Conservation (phyloP, 2,113 vertebrate species). For the Coregonus clupeaformis region DNA sequence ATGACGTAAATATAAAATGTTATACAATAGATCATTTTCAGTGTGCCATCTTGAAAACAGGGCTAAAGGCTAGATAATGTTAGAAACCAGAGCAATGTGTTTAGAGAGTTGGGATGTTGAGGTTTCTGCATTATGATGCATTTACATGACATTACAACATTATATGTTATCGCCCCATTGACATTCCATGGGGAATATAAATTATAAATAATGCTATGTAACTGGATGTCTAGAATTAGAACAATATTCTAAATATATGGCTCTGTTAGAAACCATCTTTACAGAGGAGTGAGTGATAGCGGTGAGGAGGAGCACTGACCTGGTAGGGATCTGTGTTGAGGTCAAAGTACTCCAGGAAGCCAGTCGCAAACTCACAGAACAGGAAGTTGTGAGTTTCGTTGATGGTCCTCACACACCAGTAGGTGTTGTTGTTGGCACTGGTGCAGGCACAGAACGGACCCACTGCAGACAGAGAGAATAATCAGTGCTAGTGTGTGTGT, state of each 20-base stretch:
- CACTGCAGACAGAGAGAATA: conserved; percentile 72
- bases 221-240: no score
- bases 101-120: no score
- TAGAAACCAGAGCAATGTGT: neutral
- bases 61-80: neutral
- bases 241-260: no score
- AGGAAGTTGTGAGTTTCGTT: conserved; percentile 96
- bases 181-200: no score
- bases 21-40: no score
- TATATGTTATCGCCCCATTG: no score
- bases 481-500: neutral
- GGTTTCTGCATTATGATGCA: no score
- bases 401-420: conserved; percentile 97
- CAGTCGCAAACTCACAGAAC: conserved; percentile 95
- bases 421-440: conserved; percentile 97
- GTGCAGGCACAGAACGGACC: conserved; percentile 96
- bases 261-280: neutral
- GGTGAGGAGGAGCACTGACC: conserved; percentile 67
- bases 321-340: conserved; percentile 94
- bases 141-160: no score
- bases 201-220: no score
- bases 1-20: no score
- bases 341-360: conserved; percentile 95
- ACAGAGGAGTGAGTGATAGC: neutral
- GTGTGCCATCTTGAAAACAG: no score